Evolutionary conservation across 2,888 invertebrate genomes (phyloP).

Genomic region (Ferrisia virgata): DNA sequence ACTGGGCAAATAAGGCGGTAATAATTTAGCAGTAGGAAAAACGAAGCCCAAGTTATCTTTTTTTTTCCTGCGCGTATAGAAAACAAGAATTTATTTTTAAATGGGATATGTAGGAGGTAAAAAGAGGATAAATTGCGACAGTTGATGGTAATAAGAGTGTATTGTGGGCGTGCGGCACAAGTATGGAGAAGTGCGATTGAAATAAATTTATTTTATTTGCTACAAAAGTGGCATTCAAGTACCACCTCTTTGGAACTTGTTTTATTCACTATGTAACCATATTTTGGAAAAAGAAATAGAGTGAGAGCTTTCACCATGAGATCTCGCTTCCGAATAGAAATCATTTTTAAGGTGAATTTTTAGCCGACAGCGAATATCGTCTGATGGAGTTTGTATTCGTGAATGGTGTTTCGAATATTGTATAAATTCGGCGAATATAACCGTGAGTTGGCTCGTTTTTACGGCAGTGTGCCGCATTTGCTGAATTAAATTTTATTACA

Average conservation of each 20-base stretch:
- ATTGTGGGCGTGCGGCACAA: neutral
- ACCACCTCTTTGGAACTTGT: neutral
- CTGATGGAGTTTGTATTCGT: neutral
- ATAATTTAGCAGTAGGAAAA: neutral
- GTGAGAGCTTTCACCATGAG: neutral
- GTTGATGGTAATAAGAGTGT: neutral
- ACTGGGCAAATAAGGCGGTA: neutral
- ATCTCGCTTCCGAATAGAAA: neutral
- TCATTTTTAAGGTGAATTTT: neutral
- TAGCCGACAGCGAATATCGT: neutral
- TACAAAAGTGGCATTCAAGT: neutral
- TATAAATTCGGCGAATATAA: neutral
- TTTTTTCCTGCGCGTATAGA: neutral
- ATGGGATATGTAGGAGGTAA: neutral
- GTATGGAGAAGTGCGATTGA: neutral
- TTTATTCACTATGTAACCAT: neutral
- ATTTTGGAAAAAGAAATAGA: neutral
- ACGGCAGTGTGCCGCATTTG: neutral
- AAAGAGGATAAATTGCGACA: neutral
- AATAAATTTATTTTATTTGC: slow-evolving; percentile 18
- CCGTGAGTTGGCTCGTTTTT: neutral
- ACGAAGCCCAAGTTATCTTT: neutral
- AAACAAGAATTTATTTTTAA: neutral
- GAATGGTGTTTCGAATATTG: neutral
- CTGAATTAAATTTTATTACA: neutral